Evolutionary conservation across 2,113 vertebrate species (phyloP), one percentile per base, ranked within the genome.

Genomic region (Myotis davidii): DNA sequence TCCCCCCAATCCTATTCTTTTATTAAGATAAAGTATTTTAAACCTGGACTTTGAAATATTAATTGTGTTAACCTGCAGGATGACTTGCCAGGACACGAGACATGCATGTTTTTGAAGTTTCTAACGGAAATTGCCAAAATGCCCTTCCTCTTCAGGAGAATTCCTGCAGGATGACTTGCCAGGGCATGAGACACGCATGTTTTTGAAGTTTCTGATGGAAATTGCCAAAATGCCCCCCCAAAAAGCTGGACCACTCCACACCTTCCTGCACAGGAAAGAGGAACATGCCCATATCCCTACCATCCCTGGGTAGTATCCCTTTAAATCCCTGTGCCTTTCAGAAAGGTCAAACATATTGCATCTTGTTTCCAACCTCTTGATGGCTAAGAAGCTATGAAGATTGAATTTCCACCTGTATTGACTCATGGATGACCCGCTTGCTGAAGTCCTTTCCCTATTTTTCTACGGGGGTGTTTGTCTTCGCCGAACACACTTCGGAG

Each of bases 51-150:
- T 92, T 82, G 48, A 96, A 94, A 96, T 96, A 76, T 91, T 94
- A 97, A 96, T 97, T 97, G 96, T 76, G 27, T 97, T 88, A 93
- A 97, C n/a, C n/a, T n/a, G n/a, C n/a, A n/a, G n/a, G n/a, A n/a
- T n/a, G n/a, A n/a, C n/a, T n/a, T n/a, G n/a, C n/a, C n/a, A n/a
- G n/a, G n/a, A n/a, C n/a, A n/a, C n/a, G n/a, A n/a, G n/a, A n/a
- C n/a, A n/a, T n/a, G n/a, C n/a, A n/a, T n/a, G n/a, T n/a, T n/a
- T n/a, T n/a, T n/a, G n/a, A n/a, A n/a, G n/a, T n/a, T n/a, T n/a
- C n/a, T n/a, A n/a, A n/a, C n/a, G n/a, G n/a, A n/a, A n/a, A n/a
- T n/a, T n/a, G n/a, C n/a, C n/a, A n/a, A n/a, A n/a, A n/a, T n/a
- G n/a, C n/a, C n/a, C n/a, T n/a, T n/a, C n/a, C n/a, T n/a, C 45